Percentiles rank a stretch among this genome's conserved stretches.
Conservation (phyloP, 2,888 invertebrate genomes). For the Apamea anceps region DNA sequence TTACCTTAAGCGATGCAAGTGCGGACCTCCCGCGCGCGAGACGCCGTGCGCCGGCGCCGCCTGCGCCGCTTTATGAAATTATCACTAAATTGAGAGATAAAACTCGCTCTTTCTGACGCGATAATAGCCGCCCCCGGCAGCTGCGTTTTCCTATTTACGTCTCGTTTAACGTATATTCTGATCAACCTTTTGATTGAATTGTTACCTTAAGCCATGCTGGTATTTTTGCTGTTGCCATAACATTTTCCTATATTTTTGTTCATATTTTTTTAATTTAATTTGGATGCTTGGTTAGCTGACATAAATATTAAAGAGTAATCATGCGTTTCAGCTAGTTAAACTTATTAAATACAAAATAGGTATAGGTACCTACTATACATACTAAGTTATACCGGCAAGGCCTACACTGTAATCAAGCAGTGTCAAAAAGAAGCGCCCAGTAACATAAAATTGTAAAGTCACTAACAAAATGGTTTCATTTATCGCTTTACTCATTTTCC, state of each 20-base stretch:
- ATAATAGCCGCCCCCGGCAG: constrained; percentile 81
- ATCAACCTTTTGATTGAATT: constrained; percentile 67
- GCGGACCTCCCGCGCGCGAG: constrained; percentile 82
- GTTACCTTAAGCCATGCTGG: constrained; percentile 36
- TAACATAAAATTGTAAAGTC: background rate
- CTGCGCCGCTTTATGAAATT: constrained; percentile 81
- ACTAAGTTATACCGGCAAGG: background rate
- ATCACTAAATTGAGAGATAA: constrained; percentile 89
- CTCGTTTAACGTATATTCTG: constrained; percentile 67
- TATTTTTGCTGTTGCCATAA: constrained; percentile 15
- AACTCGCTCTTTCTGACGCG: constrained; percentile 81
- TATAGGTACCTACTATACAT: background rate
- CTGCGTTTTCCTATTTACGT: constrained; percentile 81
- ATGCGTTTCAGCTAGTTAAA: background rate
- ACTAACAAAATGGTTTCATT: background rate
- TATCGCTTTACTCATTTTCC: constrained; percentile 10
- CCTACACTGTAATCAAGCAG: background rate
- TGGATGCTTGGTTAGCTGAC: background rate
- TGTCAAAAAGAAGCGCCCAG: background rate
- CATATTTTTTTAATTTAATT: background rate
- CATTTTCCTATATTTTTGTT: background rate
- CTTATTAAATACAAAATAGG: background rate
- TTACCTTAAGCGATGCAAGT: constrained; percentile 73
- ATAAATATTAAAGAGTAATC: background rate
- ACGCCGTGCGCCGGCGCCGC: constrained; percentile 74